Evolutionary conservation across 2,797 vertebrate species (phyloP).

Genomic region (Australoheros facetus): DNA sequence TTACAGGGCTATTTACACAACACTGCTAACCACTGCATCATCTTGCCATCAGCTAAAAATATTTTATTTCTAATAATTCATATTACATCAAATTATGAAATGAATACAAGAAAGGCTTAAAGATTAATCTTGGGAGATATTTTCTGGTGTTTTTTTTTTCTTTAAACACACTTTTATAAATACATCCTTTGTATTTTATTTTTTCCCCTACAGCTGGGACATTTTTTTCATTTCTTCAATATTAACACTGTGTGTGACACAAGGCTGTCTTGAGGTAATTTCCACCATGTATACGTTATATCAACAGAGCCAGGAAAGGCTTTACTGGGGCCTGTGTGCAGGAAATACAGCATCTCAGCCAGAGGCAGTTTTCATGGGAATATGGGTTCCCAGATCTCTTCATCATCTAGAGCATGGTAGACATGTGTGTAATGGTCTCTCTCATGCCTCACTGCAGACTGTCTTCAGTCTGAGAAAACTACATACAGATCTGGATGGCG

Average conservation of each 20-base stretch:
- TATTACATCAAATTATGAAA: neutral
- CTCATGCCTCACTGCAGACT: slow-evolving; percentile 68
- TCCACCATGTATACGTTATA: slow-evolving; percentile 32
- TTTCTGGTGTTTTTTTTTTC: neutral
- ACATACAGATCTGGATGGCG: slow-evolving; percentile 61
- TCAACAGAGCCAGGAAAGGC: slow-evolving; percentile 29
- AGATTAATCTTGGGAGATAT: neutral
- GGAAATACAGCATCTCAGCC: slow-evolving; percentile 51
- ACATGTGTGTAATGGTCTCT: slow-evolving; percentile 76
- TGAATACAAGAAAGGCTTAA: neutral
- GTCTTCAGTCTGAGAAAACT: slow-evolving; percentile 62
- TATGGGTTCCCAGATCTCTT: slow-evolving; percentile 74
- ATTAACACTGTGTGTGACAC: slow-evolving; percentile 42
- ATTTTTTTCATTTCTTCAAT: slow-evolving; percentile 17
- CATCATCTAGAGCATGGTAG: slow-evolving; percentile 71
- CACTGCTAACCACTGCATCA: neutral
- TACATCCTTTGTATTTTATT: slow-evolving; percentile 1
- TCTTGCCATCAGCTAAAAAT: neutral
- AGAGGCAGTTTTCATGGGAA: slow-evolving; percentile 68
- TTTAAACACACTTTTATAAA: neutral
- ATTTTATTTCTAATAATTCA: neutral
- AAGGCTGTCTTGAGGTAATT: neutral
- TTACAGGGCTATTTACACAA: no score
- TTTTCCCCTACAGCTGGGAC: neutral
- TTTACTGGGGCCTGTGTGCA: slow-evolving; percentile 40